phyloP scores from a whole-genome alignment of 2,113 vertebrate species.

The Nothoprocta pentlandii region DNA sequence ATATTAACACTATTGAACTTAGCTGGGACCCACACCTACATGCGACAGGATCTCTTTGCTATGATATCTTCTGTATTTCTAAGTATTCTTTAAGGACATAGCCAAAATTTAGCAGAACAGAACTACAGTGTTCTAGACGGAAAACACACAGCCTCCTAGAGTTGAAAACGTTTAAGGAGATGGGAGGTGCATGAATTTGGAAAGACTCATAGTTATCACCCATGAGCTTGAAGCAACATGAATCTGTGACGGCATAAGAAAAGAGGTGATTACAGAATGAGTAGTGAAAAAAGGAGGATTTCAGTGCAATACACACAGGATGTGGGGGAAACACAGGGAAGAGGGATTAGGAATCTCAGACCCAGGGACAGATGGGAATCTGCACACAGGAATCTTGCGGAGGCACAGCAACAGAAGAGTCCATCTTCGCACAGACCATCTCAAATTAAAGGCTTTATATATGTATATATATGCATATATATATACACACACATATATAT shows the following conservation, averaged over 20 bases:
- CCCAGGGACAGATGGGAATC: background rate
- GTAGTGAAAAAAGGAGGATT: background rate
- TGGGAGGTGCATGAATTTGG: background rate
- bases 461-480: background rate
- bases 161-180: background rate
- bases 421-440: background rate
- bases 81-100: background rate
- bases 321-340: background rate
- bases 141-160: background rate
- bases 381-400: background rate
- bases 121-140: background rate
- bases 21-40: background rate
- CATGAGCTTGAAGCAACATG: background rate
- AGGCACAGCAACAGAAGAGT: background rate
- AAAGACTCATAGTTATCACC: background rate
- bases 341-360: background rate
- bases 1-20: background rate
- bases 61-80: background rate
- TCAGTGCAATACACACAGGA: background rate
- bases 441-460: background rate
- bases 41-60: background rate
- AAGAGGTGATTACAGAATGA: background rate
- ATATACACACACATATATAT: too few species aligned
- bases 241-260: background rate
- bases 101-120: background rate